Evolutionary conservation across 2,113 vertebrate genomes (phyloP), one percentile per base, ranked within the genome.

Genomic region (Platysternon megacephalum): DNA sequence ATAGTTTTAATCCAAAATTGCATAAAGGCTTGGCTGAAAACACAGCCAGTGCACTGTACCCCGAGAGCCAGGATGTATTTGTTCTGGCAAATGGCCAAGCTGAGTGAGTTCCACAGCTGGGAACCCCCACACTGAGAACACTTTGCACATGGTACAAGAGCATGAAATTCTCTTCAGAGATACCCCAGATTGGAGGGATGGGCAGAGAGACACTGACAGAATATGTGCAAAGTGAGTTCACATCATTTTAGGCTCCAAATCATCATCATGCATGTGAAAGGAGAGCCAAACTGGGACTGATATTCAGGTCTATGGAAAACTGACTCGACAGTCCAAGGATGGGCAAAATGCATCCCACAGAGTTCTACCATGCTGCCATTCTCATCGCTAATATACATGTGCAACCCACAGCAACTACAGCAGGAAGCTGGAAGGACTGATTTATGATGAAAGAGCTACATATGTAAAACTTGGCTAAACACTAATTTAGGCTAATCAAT

Each of bases 81-180:
- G 42, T 1, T 89, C 49, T 3, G 68, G 55, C 44, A 46, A 56
- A 5, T 2, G 74, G 74, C 39, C 26, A 28, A 13, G 11, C 26
- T 1, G 3, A 16, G 3, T 1, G 10, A 42, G 72, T 42, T 29
- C 14, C 5, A 2, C 14, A 6, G 88, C 32, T 5, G 1, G 32
- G 42, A 53, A 58, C 17, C 42, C 35, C 22, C 2, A 8, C 21
- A 9, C 14, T 58, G 8, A 29, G 56, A 35, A 29, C 1, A 4
- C 58, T 58, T 39, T 12, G 46, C 10, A 14, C 55, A 29, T 51
- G n/a, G 72, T 6, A 29, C 2, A 39, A 39, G 5, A 79, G 42
- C 32, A 1, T 2, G 16, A 82, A 7, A 8, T 10, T 21, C 76
- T 68, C 17, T 0, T 19, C 78, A 82, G 48, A 5, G n/a, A 1